These are phyloP conservation scores for Eilema griseolum DNA, from an alignment of 2,888 invertebrate species.

Conservation along the genomic window DNA sequence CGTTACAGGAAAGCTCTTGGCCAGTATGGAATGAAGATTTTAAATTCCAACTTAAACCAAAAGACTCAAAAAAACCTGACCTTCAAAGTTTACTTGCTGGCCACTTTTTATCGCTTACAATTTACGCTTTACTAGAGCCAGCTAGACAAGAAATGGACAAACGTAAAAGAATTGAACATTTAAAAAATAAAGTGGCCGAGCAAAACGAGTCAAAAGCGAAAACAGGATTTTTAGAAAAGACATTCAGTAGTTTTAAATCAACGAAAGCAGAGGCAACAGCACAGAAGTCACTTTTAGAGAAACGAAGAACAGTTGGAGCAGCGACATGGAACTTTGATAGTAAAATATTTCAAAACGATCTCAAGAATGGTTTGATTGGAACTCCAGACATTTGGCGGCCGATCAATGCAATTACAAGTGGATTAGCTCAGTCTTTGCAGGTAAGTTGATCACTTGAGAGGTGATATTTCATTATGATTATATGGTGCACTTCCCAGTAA, in stretches of 20 bases:
- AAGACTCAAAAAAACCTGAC: slow-evolving; percentile 79
- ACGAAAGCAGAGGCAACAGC: slow-evolving; percentile 77
- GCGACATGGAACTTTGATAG: slow-evolving; percentile 90
- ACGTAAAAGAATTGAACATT: slow-evolving; percentile 72
- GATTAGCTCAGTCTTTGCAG: slow-evolving; percentile 82
- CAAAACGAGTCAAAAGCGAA: slow-evolving; percentile 83
- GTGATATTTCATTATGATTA: background rate
- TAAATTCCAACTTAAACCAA: slow-evolving; percentile 88
- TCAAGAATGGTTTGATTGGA: slow-evolving; percentile 87
- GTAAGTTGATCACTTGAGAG: slow-evolving; percentile 64
- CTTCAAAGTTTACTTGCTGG: slow-evolving; percentile 88
- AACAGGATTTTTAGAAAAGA: slow-evolving; percentile 81
- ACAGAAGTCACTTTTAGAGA: slow-evolving; percentile 86
- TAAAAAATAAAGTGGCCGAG: slow-evolving; percentile 74
- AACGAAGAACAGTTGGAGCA: slow-evolving; percentile 89
- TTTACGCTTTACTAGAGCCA: slow-evolving; percentile 89
- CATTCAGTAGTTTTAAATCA: slow-evolving; percentile 81
- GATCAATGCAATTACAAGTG: slow-evolving; percentile 89
- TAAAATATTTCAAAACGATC: slow-evolving; percentile 88
- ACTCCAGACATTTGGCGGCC: slow-evolving; percentile 91
- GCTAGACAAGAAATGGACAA: slow-evolving; percentile 78
- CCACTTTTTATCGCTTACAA: slow-evolving; percentile 89
- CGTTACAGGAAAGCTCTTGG: slow-evolving; percentile 91
- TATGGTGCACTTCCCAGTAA: background rate
- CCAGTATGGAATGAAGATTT: slow-evolving; percentile 94